phyloP scores from a whole-genome alignment of 2,113 vertebrate genomes.

The Steatornis caripensis region DNA sequence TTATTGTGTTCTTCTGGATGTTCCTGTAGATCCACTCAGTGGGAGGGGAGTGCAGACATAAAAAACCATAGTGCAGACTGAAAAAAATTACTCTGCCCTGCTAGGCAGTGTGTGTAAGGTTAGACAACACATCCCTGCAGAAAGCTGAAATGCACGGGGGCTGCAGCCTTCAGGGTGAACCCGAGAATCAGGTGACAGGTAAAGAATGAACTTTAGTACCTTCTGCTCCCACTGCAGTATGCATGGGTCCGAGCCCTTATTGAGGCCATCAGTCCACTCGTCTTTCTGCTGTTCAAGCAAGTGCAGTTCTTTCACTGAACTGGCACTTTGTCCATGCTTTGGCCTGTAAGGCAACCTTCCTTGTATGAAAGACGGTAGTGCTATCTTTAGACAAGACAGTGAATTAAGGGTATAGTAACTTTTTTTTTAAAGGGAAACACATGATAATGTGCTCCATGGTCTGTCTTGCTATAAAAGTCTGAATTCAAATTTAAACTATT shows the following conservation, averaged over 20 bases:
- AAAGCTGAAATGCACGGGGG: background rate
- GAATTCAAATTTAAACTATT: background rate
- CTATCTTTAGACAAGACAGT: background rate
- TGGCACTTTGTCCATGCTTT: background rate
- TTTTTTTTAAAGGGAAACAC: background rate
- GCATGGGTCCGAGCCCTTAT: background rate
- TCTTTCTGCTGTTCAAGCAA: background rate
- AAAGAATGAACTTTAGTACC: background rate
- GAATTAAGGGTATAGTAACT: background rate
- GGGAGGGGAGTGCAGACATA: background rate
- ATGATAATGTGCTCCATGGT: background rate
- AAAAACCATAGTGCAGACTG: too few species aligned
- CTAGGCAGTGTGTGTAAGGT: background rate
- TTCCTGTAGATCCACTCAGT: background rate
- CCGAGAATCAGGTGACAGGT: background rate
- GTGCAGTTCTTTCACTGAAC: background rate
- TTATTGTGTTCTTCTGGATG: background rate
- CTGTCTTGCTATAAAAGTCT: background rate
- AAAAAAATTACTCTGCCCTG: background rate
- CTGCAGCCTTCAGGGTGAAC: background rate
- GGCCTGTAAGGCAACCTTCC: background rate
- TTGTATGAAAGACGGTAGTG: background rate
- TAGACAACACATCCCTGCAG: background rate
- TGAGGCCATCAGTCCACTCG: too few species aligned
- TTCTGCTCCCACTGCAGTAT: background rate